Evolutionary conservation across 1,140 invertebrate genomes (phyloP).

Genomic region (Bombus huntii): DNA sequence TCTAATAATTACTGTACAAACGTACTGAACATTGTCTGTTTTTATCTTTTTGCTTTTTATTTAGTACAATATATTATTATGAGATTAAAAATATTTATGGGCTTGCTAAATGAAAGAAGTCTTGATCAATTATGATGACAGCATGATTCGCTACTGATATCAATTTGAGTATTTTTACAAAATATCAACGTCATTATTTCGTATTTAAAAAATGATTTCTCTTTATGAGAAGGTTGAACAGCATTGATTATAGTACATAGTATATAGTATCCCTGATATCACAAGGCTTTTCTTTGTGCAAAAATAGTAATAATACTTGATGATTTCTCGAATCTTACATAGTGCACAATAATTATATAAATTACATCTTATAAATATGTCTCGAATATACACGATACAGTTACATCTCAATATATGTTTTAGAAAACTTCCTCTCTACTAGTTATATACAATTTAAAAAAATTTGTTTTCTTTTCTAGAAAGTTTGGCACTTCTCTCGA

Average conservation of each 20-base stretch:
- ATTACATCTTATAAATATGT: slow-evolving; percentile 52
- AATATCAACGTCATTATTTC: slow-evolving; percentile 32
- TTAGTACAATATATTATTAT: not conserved
- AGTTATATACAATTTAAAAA: slow-evolving; percentile 3
- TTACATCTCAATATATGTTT: slow-evolving; percentile 1
- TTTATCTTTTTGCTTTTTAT: not conserved
- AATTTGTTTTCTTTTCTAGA: slow-evolving; percentile 18
- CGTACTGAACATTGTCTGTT: slow-evolving; percentile 19
- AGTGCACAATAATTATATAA: slow-evolving; percentile 56
- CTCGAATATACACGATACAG: slow-evolving; percentile 38
- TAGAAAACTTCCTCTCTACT: slow-evolving; percentile 8
- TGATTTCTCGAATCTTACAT: slow-evolving; percentile 51
- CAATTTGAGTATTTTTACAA: slow-evolving; percentile 46
- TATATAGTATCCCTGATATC: slow-evolving; percentile 65
- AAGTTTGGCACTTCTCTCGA: slow-evolving; percentile 63
- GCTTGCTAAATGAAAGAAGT: not conserved
- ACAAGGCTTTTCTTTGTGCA: slow-evolving; percentile 67
- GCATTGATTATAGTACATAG: slow-evolving; percentile 49
- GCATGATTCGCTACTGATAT: slow-evolving; percentile 1
- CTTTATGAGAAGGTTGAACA: slow-evolving; percentile 42
- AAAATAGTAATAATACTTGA: slow-evolving; percentile 67
- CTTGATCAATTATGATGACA: not conserved
- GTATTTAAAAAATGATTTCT: slow-evolving; percentile 39
- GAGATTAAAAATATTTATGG: slow-evolving; percentile 19
- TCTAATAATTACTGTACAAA: slow-evolving; percentile 37